Conservation (phyloP, 2,888 invertebrate genomes). For the Thysanoteuthis rhombus region DNA sequence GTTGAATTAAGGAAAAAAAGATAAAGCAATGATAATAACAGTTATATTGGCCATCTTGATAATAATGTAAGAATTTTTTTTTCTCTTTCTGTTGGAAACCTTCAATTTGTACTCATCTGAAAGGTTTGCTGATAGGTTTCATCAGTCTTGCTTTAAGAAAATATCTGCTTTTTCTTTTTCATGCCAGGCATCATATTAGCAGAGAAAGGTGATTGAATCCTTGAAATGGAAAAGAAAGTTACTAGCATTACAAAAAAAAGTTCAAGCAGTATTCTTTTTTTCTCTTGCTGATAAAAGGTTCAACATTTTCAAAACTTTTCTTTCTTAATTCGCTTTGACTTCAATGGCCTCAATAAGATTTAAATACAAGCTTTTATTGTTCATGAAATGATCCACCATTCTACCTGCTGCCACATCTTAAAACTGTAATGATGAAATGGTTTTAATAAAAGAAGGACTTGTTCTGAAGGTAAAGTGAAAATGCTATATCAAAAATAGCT, state of each 20-base stretch:
- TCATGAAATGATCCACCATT: neutral
- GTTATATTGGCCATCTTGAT: too few species aligned
- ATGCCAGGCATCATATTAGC: neutral
- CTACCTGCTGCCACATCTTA: neutral
- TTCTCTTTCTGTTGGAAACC: neutral
- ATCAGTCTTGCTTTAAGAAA: neutral
- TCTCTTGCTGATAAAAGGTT: neutral
- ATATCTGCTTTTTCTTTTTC: neutral
- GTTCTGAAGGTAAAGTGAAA: neutral
- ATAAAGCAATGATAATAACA: too few species aligned
- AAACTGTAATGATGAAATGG: neutral
- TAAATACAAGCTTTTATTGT: neutral
- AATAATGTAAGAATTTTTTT: neutral
- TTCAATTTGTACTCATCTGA: neutral
- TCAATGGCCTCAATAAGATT: neutral
- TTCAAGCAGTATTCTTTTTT: neutral
- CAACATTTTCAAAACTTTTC: neutral
- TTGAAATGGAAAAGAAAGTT: neutral
- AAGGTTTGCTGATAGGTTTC: neutral
- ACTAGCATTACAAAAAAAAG: neutral
- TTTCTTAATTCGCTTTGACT: neutral
- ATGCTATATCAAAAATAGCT: neutral
- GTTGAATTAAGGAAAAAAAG: neutral
- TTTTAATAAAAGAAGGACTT: neutral
- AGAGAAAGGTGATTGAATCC: neutral